Percentiles rank a stretch among this genome's conserved stretches.
Evolutionary conservation across 2,113 vertebrate genomes (phyloP).

Genomic region (Polyodon spathula): DNA sequence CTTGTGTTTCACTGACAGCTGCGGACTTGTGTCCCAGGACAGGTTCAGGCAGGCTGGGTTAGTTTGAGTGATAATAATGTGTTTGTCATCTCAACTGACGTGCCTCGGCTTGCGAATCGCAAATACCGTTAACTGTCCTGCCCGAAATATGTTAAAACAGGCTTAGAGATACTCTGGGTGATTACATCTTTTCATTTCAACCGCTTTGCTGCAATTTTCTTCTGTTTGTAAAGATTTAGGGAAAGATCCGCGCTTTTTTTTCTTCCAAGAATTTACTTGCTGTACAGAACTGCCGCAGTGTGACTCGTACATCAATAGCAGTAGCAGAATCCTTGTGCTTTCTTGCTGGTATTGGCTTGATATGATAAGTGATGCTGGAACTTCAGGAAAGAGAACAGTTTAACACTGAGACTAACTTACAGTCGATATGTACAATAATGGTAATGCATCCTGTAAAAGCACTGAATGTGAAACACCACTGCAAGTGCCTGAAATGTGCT

Average conservation of each 20-base stretch:
- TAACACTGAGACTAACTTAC: no score
- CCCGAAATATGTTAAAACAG: conserved; percentile 65
- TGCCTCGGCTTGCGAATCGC: conserved; percentile 76
- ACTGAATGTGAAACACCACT: no score
- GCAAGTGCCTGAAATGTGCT: no score
- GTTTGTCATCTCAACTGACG: conserved; percentile 75
- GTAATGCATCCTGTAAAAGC: no score
- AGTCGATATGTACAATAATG: no score
- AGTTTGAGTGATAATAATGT: conserved; percentile 86
- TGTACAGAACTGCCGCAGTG: no score
- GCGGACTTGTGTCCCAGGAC: conserved; percentile 53
- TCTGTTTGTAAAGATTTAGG: not conserved
- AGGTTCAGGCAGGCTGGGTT: conserved; percentile 72
- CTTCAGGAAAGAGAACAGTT: no score
- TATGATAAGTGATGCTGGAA: no score
- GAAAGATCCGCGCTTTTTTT: not conserved
- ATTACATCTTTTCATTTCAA: conserved; percentile 11
- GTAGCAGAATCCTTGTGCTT: no score
- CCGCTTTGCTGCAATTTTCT: conserved; percentile 2
- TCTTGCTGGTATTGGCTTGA: no score
- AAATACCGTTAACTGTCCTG: conserved; percentile 80
- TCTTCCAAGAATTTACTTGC: not conserved
- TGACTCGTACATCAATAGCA: no score
- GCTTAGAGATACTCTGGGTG: conserved; percentile 12
- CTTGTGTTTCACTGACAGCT: conserved; percentile 46